Evolutionary conservation across 2,888 invertebrate species (phyloP).

Genomic region (Neuroscelio doddi): DNA sequence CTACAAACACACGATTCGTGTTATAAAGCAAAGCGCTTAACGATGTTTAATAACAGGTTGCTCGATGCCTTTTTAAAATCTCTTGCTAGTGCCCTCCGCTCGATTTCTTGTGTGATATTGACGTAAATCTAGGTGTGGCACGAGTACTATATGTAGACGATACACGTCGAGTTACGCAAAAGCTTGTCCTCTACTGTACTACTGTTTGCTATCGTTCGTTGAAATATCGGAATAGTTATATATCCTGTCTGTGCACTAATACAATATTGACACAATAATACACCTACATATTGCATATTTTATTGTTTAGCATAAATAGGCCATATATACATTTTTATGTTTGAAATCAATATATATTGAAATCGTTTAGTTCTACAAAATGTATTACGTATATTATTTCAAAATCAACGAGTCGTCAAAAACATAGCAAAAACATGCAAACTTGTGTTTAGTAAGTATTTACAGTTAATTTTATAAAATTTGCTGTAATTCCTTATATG

Average conservation of each 20-base stretch:
- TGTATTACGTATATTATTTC: too few relatives aligned
- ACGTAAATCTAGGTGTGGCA: conserved; percentile 47
- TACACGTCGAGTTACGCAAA: conserved; percentile 50
- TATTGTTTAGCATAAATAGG: too few relatives aligned
- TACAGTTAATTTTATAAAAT: too few relatives aligned
- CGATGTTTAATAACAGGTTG: conserved; percentile 48
- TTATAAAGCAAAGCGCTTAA: conserved; percentile 29
- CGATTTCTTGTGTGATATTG: conserved; percentile 47
- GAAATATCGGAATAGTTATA: conserved; percentile 18
- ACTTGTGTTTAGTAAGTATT: too few relatives aligned
- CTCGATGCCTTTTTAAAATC: conserved; percentile 42
- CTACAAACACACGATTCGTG: conserved; percentile 20
- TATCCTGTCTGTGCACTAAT: not conserved
- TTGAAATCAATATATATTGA: too few relatives aligned
- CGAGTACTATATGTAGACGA: conserved; percentile 43
- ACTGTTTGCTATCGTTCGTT: conserved; percentile 30
- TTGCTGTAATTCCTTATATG: too few relatives aligned
- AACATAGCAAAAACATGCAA: too few relatives aligned
- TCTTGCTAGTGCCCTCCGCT: conserved; percentile 43
- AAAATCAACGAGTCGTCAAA: too few relatives aligned
- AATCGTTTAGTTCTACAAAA: too few relatives aligned
- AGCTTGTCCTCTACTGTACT: conserved; percentile 44
- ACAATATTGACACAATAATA: conserved; percentile 4
- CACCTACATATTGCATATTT: not conserved
- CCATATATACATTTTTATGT: too few relatives aligned